Evolutionary conservation across 1,140 invertebrate genomes (phyloP).

Genomic region (Diuraphis noxia): DNA sequence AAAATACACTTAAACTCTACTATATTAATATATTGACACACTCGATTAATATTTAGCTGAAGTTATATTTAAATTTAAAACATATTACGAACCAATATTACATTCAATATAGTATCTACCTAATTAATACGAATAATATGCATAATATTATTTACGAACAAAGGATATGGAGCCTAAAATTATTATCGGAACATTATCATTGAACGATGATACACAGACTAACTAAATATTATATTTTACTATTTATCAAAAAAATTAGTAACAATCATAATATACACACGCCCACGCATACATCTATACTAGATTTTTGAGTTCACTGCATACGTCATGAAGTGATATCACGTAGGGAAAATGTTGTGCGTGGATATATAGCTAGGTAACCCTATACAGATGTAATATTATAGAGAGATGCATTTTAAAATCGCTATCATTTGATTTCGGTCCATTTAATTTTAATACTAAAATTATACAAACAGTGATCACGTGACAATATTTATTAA

Average conservation of each 20-base stretch:
- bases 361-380: constrained; percentile 24
- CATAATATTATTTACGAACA: not conserved
- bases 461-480: constrained; percentile 39
- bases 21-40: not conserved
- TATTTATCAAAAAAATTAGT: not conserved
- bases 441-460: constrained; percentile 51
- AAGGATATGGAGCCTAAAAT: not conserved
- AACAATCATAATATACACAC: not conserved
- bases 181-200: not conserved
- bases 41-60: not conserved
- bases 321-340: not conserved
- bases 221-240: not conserved
- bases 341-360: not conserved
- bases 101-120: not conserved
- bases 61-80: not conserved
- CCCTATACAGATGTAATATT: not conserved
- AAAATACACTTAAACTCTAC: constrained; percentile 16
- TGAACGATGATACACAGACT: not conserved
- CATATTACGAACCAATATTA: not conserved
- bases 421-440: constrained; percentile 50
- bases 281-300: not conserved
- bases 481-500: constrained; percentile 47
- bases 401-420: constrained; percentile 29
- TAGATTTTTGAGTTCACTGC: not conserved
- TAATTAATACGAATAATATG: not conserved